phyloP scores from a whole-genome alignment of 2,797 vertebrate genomes.

The Falco columbarius region DNA sequence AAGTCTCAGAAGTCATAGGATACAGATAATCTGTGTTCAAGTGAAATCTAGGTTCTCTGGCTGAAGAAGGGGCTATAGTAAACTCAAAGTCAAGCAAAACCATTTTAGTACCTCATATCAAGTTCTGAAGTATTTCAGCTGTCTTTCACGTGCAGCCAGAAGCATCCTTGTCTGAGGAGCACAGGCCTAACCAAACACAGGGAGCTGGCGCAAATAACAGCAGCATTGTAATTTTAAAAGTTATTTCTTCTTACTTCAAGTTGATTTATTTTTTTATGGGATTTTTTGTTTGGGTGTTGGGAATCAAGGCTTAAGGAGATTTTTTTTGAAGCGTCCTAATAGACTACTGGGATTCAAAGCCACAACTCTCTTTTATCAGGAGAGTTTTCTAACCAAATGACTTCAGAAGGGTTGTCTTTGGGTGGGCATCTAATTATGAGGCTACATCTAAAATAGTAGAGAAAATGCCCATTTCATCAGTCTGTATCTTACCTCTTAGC shows the following conservation, averaged over 20 bases:
- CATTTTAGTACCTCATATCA: background rate
- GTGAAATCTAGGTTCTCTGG: background rate
- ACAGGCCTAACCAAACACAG: background rate
- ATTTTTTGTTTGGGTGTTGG: background rate
- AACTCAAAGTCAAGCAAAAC: background rate
- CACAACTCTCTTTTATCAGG: background rate
- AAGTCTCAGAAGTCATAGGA: background rate
- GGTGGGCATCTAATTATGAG: background rate
- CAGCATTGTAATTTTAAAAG: background rate
- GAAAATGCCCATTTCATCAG: background rate
- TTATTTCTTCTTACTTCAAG: background rate
- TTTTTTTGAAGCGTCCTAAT: background rate
- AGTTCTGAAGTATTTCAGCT: background rate
- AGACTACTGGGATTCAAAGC: background rate
- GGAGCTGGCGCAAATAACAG: background rate
- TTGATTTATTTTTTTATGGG: background rate
- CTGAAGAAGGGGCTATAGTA: background rate
- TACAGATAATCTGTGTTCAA: background rate
- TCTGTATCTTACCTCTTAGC: background rate
- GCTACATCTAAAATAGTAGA: background rate
- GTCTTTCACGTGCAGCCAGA: background rate
- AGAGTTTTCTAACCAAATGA: background rate
- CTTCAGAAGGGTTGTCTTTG: background rate
- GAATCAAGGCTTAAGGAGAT: background rate
- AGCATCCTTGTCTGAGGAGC: background rate